These are phyloP conservation scores for Sinonovacula constricta DNA, from an alignment of 1,140 invertebrate species.

Conservation along the genomic window DNA sequence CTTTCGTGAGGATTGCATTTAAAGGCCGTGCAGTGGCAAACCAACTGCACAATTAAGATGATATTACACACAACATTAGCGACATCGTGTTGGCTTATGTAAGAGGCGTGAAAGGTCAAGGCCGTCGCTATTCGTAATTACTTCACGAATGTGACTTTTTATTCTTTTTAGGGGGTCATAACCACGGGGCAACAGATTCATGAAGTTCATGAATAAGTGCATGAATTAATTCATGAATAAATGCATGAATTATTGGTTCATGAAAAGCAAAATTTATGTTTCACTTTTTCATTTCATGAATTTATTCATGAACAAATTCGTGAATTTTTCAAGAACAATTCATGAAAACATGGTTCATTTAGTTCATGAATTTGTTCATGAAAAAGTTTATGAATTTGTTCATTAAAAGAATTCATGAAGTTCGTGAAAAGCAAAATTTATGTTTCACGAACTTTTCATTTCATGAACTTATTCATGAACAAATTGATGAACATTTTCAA, in stretches of 20 bases:
- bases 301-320: constrained; percentile 38
- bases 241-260: constrained; percentile 23
- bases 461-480: neutral
- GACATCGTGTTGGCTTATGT: too few relatives aligned
- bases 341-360: neutral
- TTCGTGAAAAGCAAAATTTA: neutral
- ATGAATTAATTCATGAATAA: constrained; percentile 43
- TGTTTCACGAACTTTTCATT: too few relatives aligned
- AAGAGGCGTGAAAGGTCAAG: too few relatives aligned
- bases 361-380: constrained; percentile 28
- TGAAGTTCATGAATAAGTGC: constrained; percentile 37
- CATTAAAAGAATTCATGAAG: neutral
- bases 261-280: constrained; percentile 46
- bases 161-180: too few relatives aligned
- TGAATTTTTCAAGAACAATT: constrained; percentile 17
- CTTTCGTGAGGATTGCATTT: too few relatives aligned
- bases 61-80: too few relatives aligned
- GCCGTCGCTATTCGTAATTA: too few relatives aligned
- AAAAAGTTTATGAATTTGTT: constrained; percentile 25
- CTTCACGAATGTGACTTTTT: too few relatives aligned
- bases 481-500: neutral
- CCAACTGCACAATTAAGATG: too few relatives aligned
- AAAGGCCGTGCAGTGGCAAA: too few relatives aligned
- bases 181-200: constrained; percentile 36
- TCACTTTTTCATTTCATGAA: constrained; percentile 26